Base-by-base conservation (phyloP, 2,888 invertebrate species). In the Smittia aterrima region DNA sequence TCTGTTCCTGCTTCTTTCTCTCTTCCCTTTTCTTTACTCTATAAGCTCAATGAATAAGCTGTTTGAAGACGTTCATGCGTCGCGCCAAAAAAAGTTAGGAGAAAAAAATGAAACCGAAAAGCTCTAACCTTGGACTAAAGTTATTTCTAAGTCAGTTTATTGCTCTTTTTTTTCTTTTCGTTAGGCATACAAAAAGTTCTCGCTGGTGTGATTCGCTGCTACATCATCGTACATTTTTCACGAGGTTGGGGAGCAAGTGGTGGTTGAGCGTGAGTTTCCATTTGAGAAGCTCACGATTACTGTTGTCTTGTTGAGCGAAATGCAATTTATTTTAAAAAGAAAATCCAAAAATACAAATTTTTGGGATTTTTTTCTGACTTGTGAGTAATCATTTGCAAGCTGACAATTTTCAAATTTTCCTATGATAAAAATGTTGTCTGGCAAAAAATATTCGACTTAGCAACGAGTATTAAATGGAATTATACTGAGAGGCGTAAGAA, bases 141-240 rank as follows among this genome's bases (percentile, higher is more conserved):
- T 66, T 66, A 66, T 41, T 68, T 68, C 54, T 54, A 71, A 71
- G 54, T 71, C 70, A 71, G 70, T 71, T 53, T 53, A 32, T 71
- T 71, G 70, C 70, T 71, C 70, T 71, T 71, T 71, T n/a, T n/a
- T 41, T 58, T 47, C 47, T n/a, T 32, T 47, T 47, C 58, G 58
- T 22, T 58, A 22, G 13, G 58, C 58, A 58, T 18, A 58, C 58
- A 22, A 58, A 47, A 47, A 38, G 38, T 47, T 47, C 25, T 22
- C 20, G 24, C 20, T 38, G 27, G 54, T 27, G 54, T 71, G 70
- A 71, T 71, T 54, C 32, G 70, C 54, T 38, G 22, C 41, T 18
- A 71, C 70, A 54, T 32, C 54, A 47, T 47, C 68, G 20, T 11
- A 13, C 27, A 13, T 18, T 25, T 16, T 47, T 66, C 24, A 68